Percentiles rank a stretch among this genome's conserved stretches.
Evolutionary conservation across 2,113 vertebrate genomes (phyloP).

Genomic region (Todiramphus chloris): DNA sequence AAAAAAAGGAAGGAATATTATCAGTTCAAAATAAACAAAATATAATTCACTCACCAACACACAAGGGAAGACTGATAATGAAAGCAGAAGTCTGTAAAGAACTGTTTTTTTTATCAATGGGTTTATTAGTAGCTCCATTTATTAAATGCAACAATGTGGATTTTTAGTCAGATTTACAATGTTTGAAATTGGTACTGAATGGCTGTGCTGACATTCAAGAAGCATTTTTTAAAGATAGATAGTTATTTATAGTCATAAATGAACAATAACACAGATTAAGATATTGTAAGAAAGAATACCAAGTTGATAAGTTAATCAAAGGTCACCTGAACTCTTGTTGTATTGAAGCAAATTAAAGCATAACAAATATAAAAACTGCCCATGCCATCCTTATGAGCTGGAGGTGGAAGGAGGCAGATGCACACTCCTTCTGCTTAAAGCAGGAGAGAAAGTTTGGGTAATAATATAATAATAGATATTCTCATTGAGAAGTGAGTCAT

Average conservation of each 20-base stretch:
- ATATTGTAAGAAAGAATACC: background rate
- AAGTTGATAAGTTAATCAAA: background rate
- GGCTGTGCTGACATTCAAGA: background rate
- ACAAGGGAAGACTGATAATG: background rate
- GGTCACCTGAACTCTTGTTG: background rate
- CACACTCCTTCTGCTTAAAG: background rate
- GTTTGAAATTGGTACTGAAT: background rate
- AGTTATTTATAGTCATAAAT: background rate
- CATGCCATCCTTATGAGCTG: background rate
- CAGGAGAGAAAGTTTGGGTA: background rate
- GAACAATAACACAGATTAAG: background rate
- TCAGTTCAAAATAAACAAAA: too few species aligned
- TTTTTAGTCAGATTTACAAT: background rate
- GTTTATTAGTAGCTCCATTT: background rate
- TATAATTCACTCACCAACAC: too few species aligned
- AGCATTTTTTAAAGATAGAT: background rate
- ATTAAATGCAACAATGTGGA: background rate
- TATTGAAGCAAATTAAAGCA: background rate
- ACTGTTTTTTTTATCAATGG: background rate
- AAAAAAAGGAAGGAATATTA: too few species aligned
- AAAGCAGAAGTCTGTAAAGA: background rate
- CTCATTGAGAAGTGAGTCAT: background rate
- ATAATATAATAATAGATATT: too few species aligned
- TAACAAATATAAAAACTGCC: background rate
- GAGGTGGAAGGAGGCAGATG: background rate